These are phyloP conservation scores for Pangasius mekongensis DNA, from an alignment of 2,797 vertebrate species.

Conservation along the genomic window DNA sequence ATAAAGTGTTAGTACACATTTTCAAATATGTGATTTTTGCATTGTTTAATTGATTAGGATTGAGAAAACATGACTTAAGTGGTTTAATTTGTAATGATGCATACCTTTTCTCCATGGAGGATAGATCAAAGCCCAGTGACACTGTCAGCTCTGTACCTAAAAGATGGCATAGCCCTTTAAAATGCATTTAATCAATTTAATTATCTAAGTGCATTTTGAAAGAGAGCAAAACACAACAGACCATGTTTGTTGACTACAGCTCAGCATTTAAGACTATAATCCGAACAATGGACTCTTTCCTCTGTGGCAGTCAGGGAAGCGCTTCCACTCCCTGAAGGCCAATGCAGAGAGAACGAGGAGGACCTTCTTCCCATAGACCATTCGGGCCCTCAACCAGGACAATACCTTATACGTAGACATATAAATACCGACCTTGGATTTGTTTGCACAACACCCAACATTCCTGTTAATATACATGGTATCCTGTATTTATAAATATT, in stretches of 20 bases:
- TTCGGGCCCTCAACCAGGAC: neutral
- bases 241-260: neutral
- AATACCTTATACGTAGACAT: neutral
- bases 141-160: conserved; percentile 71
- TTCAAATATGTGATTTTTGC: neutral
- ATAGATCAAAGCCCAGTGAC: conserved; percentile 76
- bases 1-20: neutral
- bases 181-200: neutral
- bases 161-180: conserved; percentile 25
- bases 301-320: neutral
- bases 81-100: neutral
- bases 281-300: neutral
- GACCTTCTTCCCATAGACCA: neutral
- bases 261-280: neutral
- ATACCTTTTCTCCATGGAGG: conserved; percentile 81
- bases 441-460: neutral
- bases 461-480: neutral
- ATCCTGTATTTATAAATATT: neutral
- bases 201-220: neutral
- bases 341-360: neutral
- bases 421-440: neutral
- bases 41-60: neutral
- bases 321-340: neutral
- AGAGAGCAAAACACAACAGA: neutral
- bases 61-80: neutral